Evolutionary conservation across 1,140 invertebrate genomes (phyloP).

Genomic region (Sipha flava): DNA sequence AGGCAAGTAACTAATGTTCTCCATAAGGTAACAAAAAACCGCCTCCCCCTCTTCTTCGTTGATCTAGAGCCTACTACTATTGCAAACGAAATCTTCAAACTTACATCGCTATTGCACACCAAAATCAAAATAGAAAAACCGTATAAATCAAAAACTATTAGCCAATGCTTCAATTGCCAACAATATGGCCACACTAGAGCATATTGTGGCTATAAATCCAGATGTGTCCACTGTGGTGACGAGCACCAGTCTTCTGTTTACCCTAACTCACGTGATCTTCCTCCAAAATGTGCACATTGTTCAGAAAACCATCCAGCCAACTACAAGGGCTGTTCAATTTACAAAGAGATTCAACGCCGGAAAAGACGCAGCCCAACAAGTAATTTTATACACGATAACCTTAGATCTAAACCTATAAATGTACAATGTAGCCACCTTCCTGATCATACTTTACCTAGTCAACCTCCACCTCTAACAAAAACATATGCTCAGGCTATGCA

Average conservation of each 20-base stretch:
- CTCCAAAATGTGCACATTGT: too few relatives aligned
- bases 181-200: too few relatives aligned
- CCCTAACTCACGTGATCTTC: constrained; percentile 36
- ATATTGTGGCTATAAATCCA: too few relatives aligned
- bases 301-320: too few relatives aligned
- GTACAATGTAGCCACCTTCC: background rate
- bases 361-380: background rate
- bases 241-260: constrained; percentile 42
- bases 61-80: constrained; percentile 8
- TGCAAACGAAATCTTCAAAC: background rate
- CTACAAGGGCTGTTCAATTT: too few relatives aligned
- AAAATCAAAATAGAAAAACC: too few relatives aligned
- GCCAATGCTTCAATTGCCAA: constrained; percentile 43
- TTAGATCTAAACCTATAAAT: background rate
- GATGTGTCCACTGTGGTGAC: too few relatives aligned
- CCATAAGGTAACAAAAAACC: background rate
- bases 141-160: constrained; percentile 33
- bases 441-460: background rate
- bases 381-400: background rate
- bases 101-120: too few relatives aligned
- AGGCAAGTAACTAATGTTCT: background rate
- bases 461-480: background rate
- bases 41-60: background rate
- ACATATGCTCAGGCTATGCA: background rate
- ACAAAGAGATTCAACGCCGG: constrained; percentile 4